These are phyloP conservation scores for Cyanistes caeruleus DNA, from an alignment of 2,113 vertebrate species.

Conservation along the genomic window DNA sequence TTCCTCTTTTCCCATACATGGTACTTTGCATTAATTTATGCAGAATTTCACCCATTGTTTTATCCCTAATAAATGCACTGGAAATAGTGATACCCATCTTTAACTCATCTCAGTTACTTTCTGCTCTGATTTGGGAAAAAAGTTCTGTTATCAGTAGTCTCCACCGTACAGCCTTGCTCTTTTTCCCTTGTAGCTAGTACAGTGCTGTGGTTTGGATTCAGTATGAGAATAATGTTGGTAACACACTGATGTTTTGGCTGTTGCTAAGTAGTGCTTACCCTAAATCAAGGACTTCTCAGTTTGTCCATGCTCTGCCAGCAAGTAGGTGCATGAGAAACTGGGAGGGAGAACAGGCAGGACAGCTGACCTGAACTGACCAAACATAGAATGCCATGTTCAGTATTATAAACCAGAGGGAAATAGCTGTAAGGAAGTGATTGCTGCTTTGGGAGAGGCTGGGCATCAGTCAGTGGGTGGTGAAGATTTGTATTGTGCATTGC, in stretches of 20 bases:
- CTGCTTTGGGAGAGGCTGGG: neutral
- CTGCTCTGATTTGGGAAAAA: neutral
- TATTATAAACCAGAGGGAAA: neutral
- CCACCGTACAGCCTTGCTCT: accelerated
- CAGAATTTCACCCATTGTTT: neutral
- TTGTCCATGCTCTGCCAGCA: neutral
- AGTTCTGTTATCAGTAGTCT: neutral
- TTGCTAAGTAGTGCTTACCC: neutral
- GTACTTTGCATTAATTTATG: neutral
- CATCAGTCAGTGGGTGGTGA: neutral
- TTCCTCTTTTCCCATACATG: neutral
- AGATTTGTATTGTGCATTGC: neutral
- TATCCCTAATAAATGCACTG: neutral
- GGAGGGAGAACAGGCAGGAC: neutral
- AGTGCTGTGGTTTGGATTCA: neutral
- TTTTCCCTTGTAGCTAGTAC: neutral
- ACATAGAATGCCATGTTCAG: neutral
- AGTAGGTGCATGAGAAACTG: neutral
- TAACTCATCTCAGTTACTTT: neutral
- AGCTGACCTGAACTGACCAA: neutral
- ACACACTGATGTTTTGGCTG: neutral
- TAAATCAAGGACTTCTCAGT: neutral
- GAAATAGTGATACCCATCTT: neutral
- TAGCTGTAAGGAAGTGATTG: neutral
- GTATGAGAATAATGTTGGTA: neutral